phyloP scores from a whole-genome alignment of 2,888 invertebrate species.

The Lithophane semibrunnea region DNA sequence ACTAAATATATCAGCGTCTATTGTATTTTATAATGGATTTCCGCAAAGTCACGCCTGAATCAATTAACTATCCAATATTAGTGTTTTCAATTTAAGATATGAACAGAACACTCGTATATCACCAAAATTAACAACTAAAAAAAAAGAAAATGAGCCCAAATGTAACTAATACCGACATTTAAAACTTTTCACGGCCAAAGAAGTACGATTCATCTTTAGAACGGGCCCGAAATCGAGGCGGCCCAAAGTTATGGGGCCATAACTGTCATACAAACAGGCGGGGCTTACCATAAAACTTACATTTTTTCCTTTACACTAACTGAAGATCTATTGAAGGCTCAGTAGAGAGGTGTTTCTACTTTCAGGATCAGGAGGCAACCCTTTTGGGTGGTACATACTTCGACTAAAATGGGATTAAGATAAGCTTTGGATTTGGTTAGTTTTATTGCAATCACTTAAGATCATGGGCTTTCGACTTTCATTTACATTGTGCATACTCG shows the following conservation, averaged over 20 bases:
- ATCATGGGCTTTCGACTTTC: background rate
- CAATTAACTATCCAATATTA: background rate
- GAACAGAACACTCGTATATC: background rate
- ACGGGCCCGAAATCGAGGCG: conserved; percentile 42
- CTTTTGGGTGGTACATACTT: background rate
- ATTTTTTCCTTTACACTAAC: conserved; percentile 43
- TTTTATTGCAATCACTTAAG: background rate
- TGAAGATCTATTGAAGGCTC: conserved; percentile 35
- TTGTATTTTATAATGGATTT: no score
- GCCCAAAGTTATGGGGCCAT: conserved; percentile 53
- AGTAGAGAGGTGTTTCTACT: conserved; percentile 11
- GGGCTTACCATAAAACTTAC: conserved; percentile 43
- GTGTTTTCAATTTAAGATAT: background rate
- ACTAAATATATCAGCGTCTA: no score
- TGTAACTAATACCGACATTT: conserved; percentile 42
- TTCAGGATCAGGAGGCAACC: background rate
- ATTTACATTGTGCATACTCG: background rate
- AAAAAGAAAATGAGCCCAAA: conserved; percentile 12
- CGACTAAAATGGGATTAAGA: conserved; percentile 14
- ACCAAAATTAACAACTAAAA: conserved; percentile 7
- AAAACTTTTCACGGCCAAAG: conserved; percentile 54
- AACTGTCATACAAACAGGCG: conserved; percentile 58
- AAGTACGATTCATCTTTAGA: conserved; percentile 50
- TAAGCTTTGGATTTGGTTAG: background rate
- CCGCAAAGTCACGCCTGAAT: no score